Conservation (phyloP, 1,140 invertebrate genomes). For the Meloidogyne floridensis region DNA sequence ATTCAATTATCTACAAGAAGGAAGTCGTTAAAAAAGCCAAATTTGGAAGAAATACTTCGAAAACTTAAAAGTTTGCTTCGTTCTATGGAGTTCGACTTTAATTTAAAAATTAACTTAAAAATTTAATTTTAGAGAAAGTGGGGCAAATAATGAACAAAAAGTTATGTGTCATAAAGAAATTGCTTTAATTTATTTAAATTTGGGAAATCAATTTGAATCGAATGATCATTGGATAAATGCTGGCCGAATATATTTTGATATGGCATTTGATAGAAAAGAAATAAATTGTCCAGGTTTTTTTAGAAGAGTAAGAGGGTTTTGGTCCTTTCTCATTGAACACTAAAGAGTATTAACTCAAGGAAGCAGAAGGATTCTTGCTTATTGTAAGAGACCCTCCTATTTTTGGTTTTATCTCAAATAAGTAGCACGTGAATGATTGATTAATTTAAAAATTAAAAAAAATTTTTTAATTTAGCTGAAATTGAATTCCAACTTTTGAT, state of each 20-base stretch:
- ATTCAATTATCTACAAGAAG: conserved; percentile 38
- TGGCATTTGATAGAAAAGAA: conserved; percentile 9
- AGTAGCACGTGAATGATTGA: too few species aligned
- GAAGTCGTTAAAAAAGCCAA: conserved; percentile 52
- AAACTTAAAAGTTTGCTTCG: conserved; percentile 24
- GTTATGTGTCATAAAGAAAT: conserved; percentile 30
- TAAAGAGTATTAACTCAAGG: too few species aligned
- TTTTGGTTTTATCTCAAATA: too few species aligned
- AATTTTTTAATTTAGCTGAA: neutral
- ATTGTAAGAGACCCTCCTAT: too few species aligned
- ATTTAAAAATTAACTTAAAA: conserved; percentile 15
- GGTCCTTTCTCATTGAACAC: too few species aligned
- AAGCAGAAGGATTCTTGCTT: too few species aligned
- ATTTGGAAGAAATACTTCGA: conserved; percentile 40
- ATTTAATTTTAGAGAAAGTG: neutral
- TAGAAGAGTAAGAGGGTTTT: too few species aligned
- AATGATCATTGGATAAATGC: conserved; percentile 29
- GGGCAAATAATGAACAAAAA: conserved; percentile 14
- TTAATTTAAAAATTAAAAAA: too few species aligned
- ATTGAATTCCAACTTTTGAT: conserved; percentile 16
- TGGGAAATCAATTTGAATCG: neutral
- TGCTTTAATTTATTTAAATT: conserved; percentile 22
- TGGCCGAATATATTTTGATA: conserved; percentile 15
- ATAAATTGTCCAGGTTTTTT: conserved; percentile 7
- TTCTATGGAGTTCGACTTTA: conserved; percentile 39